These are phyloP conservation scores for Myotis lucifugus DNA, from an alignment of 2,113 vertebrate species.

Conservation along the genomic window DNA sequence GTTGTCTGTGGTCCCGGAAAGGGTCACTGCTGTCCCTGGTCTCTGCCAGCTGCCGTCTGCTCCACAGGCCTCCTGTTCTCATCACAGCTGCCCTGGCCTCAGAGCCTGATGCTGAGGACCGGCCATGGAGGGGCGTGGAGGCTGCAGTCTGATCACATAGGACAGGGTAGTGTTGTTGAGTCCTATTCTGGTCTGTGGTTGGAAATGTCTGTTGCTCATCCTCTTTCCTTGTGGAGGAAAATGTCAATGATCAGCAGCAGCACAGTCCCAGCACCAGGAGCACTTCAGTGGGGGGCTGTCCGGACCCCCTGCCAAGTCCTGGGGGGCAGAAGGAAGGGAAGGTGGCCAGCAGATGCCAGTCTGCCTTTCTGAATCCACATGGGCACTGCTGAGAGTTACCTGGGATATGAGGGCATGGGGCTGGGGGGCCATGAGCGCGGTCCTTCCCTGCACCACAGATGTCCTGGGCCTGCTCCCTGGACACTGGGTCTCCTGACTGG, in stretches of 20 bases:
- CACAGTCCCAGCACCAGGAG: not conserved
- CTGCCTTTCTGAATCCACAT: too few species aligned
- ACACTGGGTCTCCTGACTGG: not conserved
- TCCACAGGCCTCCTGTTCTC: not conserved
- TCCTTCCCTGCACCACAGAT: accelerated
- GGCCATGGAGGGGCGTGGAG: not conserved
- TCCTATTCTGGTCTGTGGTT: not conserved
- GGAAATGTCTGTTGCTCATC: not conserved
- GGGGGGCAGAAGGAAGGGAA: not conserved
- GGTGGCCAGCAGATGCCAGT: not conserved
- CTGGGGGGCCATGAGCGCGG: not conserved
- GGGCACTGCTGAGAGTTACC: not conserved
- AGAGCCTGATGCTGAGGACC: not conserved
- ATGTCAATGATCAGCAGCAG: not conserved
- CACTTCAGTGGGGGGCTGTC: not conserved
- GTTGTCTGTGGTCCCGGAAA: accelerated
- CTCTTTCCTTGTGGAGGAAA: not conserved
- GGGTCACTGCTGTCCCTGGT: not conserved
- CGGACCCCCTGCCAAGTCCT: not conserved
- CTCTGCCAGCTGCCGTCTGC: not conserved
- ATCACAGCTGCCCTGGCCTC: not conserved
- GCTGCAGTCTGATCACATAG: not conserved
- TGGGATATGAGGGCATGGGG: not conserved
- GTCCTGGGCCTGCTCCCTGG: not conserved
- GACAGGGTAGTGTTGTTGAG: not conserved